Evolutionary conservation across 1,140 invertebrate species (phyloP).

Genomic region (Halesus radiatus): DNA sequence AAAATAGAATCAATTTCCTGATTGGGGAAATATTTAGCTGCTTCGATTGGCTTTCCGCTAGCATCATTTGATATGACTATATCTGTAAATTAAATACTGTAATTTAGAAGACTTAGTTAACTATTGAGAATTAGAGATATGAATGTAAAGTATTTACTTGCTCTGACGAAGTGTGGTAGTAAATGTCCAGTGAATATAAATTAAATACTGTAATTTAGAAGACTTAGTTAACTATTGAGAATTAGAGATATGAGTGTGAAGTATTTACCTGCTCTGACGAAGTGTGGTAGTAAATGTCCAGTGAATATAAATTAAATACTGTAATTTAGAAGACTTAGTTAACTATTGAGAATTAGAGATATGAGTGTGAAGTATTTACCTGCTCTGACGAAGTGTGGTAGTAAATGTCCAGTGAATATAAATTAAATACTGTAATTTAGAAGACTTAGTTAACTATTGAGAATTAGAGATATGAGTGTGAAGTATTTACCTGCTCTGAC

Average conservation of each 20-base stretch:
- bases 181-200: slow-evolving; percentile 65
- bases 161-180: slow-evolving; percentile 71
- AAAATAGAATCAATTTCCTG: slow-evolving; percentile 3
- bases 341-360: neutral
- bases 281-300: slow-evolving; percentile 73
- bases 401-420: slow-evolving; percentile 65
- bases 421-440: slow-evolving; percentile 46
- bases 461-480: neutral
- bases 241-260: neutral
- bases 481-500: slow-evolving; percentile 61
- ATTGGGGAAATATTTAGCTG: slow-evolving; percentile 57
- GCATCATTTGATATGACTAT: slow-evolving; percentile 66
- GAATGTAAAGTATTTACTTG: slow-evolving; percentile 59
- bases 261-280: slow-evolving; percentile 63
- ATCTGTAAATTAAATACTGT: slow-evolving; percentile 60
- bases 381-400: slow-evolving; percentile 71
- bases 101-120: too few relatives aligned
- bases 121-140: neutral
- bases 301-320: slow-evolving; percentile 60
- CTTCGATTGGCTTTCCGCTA: slow-evolving; percentile 59
- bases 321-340: too few relatives aligned
- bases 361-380: slow-evolving; percentile 59
- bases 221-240: neutral
- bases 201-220: slow-evolving; percentile 8
- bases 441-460: too few relatives aligned